Evolutionary conservation across 1,140 invertebrate genomes (phyloP).

Genomic region (Trichomalopsis sarcophagae): DNA sequence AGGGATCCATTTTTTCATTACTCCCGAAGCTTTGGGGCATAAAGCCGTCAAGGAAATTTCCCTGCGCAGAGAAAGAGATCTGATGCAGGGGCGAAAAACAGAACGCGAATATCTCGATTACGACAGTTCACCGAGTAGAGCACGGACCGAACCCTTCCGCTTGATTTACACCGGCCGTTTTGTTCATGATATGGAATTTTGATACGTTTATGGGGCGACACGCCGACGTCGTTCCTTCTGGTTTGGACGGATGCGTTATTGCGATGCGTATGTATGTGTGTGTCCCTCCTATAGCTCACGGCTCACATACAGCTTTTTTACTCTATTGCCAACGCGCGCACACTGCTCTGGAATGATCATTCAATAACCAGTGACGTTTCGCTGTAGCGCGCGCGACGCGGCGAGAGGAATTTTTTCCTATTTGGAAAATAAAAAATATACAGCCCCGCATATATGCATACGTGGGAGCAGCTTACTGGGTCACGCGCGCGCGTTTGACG

Average conservation of each 20-base stretch:
- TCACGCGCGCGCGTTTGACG: not conserved
- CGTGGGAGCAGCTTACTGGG: not conserved
- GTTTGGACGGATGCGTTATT: conserved; percentile 40
- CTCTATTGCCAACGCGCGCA: not conserved
- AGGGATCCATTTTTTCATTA: not conserved
- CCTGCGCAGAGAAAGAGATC: not conserved
- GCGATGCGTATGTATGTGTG: not conserved
- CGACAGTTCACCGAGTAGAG: not conserved
- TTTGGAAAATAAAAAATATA: not conserved
- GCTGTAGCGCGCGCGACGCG: not conserved
- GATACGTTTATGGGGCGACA: conserved; percentile 37
- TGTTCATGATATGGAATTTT: conserved; percentile 42
- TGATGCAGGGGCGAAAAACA: not conserved
- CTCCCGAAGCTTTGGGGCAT: not conserved
- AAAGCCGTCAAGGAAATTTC: conserved; percentile 5
- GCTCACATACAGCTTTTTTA: not conserved
- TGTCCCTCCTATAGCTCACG: not conserved
- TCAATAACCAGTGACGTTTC: conserved; percentile 21
- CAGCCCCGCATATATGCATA: not conserved
- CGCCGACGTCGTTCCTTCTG: conserved; percentile 30
- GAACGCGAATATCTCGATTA: conserved; percentile 25
- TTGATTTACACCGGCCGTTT: conserved; percentile 47
- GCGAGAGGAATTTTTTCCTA: conserved; percentile 16
- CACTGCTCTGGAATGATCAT: conserved; percentile 4
- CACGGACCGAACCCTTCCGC: not conserved